Evolutionary conservation across 2,113 vertebrate species (phyloP).

Genomic region (Alaudala cheleensis): DNA sequence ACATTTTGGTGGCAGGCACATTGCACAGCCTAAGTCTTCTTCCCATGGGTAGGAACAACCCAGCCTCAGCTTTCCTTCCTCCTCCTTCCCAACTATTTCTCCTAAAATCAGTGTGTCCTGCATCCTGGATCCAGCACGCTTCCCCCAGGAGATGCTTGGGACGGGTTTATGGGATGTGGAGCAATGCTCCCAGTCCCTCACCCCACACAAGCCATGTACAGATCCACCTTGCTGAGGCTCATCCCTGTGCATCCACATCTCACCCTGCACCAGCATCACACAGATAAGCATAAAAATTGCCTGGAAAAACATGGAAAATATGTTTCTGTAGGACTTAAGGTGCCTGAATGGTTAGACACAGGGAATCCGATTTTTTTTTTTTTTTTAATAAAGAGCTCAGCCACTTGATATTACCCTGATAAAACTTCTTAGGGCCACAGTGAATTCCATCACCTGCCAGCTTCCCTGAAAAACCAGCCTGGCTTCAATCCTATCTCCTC

Average conservation of each 20-base stretch:
- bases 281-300: not conserved
- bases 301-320: not conserved
- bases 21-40: fast-evolving
- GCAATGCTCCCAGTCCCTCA: not conserved
- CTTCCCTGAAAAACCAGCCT: not conserved
- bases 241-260: fast-evolving
- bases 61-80: not conserved
- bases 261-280: not conserved
- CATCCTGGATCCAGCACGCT: not conserved
- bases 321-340: not conserved
- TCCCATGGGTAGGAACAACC: not conserved
- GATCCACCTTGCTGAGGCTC: not conserved
- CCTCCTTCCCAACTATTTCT: not conserved
- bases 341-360: not conserved
- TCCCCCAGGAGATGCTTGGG: not conserved
- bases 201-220: fast-evolving
- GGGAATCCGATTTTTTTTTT: fast-evolving
- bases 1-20: fast-evolving
- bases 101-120: fast-evolving
- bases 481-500: not conserved
- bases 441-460: not conserved
- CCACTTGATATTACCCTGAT: not conserved
- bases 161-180: not conserved
- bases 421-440: not conserved
- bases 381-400: not conserved